Evolutionary conservation across 2,888 invertebrate species (phyloP), one percentile per base, ranked within the genome.

Genomic region (Tetragnatha montana): DNA sequence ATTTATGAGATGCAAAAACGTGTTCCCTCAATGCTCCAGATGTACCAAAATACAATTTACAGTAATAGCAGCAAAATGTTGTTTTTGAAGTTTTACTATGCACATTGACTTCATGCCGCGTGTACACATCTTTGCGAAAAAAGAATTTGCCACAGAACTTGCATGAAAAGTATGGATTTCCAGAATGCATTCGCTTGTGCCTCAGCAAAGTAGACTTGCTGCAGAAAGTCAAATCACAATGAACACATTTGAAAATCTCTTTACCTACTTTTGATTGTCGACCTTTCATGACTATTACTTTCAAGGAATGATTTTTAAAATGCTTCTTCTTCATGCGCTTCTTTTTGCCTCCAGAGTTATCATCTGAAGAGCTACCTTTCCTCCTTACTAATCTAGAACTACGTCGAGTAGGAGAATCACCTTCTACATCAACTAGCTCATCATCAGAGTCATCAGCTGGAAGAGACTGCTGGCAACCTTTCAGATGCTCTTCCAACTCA

Each of bases 111-210:
- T 90, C 90, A 81, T 90, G 90, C n/a, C 90, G 87, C 60, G 83
- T 87, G 84, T 87, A 87, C 17, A 90, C 84, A 87, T 90, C 90
- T 76, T 86, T 90, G 17, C 90, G 83, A 51, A 91, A 91, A 60
- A 91, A 91, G 47, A 84, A 91, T 22, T 89, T 91, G 14, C 91
- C 91, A 83, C 91, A 91, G 14, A 69, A 91, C 68, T 91, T 78
- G 60, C 91, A 91, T 12, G 81, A 79, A 50, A 80, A 88, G 49
- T 81, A 85, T 8, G 88, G 88, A 49, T 91, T 89, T 19, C 91
- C 91, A 22, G 89, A 87, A 84, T 91, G 91, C 89, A 89, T 91
- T 76, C 87, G 71, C 71, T 87, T 87, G 47, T 91, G 91, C n/a
- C 91, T 73, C 19, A 87, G 68, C 35, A 89, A 87, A 19, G 86